Percentiles rank a stretch among this genome's conserved stretches.
Conservation (phyloP, 2,888 invertebrate genomes). For the Xestia rhomboidea region DNA sequence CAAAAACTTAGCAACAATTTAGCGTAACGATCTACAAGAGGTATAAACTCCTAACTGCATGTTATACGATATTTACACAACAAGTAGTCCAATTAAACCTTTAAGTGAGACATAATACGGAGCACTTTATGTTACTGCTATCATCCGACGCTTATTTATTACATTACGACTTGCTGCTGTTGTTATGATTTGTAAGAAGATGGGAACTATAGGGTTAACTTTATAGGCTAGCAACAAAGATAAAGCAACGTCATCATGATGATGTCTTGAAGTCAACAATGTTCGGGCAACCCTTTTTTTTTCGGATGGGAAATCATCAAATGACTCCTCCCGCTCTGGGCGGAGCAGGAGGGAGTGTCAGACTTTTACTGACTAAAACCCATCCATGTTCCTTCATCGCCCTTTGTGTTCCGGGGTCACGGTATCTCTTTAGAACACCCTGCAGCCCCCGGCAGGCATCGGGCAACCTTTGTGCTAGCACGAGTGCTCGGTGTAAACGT, state of each 20-base stretch:
- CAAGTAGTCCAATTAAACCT: constrained; percentile 73
- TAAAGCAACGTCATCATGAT: background rate
- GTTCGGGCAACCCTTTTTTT: too few relatives aligned
- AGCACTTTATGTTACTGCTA: constrained; percentile 51
- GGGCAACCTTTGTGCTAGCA: too few relatives aligned
- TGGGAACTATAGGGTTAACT: background rate
- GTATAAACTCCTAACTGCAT: constrained; percentile 65
- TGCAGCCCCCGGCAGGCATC: too few relatives aligned
- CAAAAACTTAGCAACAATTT: constrained; percentile 22
- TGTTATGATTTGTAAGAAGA: constrained; percentile 1
- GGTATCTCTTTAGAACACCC: too few relatives aligned
- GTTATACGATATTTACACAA: constrained; percentile 70
- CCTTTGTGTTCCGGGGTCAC: too few relatives aligned
- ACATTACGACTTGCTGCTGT: constrained; percentile 38
- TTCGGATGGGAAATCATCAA: too few relatives aligned
- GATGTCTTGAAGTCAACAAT: too few relatives aligned
- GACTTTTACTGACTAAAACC: too few relatives aligned
- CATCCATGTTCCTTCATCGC: too few relatives aligned
- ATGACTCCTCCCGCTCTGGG: too few relatives aligned
- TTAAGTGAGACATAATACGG: constrained; percentile 61
- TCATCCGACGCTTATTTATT: constrained; percentile 60
- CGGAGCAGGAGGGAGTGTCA: too few relatives aligned
- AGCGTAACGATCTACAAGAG: constrained; percentile 36
- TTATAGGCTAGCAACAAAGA: background rate
- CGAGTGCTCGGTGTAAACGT: too few relatives aligned